Percentiles rank a stretch among this genome's conserved stretches.
Evolutionary conservation across 2,888 invertebrate species (phyloP).

Genomic region (Cristatella mucedo): DNA sequence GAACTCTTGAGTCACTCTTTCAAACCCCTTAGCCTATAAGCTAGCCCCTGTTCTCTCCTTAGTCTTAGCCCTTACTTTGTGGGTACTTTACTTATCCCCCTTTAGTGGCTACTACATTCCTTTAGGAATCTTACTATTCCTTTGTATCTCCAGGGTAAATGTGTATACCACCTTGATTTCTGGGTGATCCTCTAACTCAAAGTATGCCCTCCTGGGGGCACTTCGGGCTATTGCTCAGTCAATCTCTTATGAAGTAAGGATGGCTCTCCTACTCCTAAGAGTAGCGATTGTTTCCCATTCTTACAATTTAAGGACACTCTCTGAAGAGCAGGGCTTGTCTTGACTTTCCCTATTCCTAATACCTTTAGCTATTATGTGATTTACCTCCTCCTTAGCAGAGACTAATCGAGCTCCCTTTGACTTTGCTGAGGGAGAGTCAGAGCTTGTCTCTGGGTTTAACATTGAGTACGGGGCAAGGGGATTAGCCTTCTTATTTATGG

Average conservation of each 20-base stretch:
- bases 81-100: constrained; percentile 47
- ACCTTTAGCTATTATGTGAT: constrained; percentile 21
- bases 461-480: constrained; percentile 47
- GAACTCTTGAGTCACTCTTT: constrained; percentile 40
- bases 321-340: not conserved
- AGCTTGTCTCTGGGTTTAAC: constrained; percentile 64
- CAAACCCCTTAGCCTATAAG: constrained; percentile 50
- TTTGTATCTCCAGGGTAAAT: constrained; percentile 48
- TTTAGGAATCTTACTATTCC: constrained; percentile 50
- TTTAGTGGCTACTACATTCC: constrained; percentile 45
- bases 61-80: constrained; percentile 47
- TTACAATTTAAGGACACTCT: constrained; percentile 17
- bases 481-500: constrained; percentile 34
- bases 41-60: constrained; percentile 47
- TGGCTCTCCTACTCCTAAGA: constrained; percentile 50
- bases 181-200: constrained; percentile 56
- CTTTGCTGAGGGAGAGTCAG: constrained; percentile 62
- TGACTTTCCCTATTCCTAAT: constrained; percentile 17
- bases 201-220: constrained; percentile 54
- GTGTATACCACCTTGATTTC: constrained; percentile 46
- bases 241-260: constrained; percentile 60
- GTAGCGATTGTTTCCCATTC: constrained; percentile 44
- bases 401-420: constrained; percentile 40
- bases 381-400: constrained; percentile 27
- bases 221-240: constrained; percentile 55